A percentile compares a stretch with the other conserved stretches of the same genome.
Conservation (phyloP, 2,113 vertebrate species). For the Mionectes macconnelli region DNA sequence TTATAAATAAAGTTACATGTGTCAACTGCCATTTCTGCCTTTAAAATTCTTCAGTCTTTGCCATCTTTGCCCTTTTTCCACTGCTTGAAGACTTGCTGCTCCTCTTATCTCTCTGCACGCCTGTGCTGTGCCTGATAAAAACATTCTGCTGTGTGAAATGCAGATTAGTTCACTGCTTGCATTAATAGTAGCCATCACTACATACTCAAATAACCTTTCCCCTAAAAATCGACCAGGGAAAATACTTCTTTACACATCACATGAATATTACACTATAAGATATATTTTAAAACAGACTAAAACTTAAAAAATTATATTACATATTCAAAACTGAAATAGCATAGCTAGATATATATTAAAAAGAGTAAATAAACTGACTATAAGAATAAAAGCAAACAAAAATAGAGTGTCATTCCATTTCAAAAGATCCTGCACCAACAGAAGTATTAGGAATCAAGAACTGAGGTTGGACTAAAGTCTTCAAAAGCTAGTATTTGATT, state of each 20-base stretch:
- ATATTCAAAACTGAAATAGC: neutral
- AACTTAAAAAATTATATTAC: neutral
- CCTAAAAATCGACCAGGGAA: neutral
- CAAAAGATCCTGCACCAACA: neutral
- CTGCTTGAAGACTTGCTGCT: conserved; percentile 5
- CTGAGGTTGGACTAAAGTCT: neutral
- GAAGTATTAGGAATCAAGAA: neutral
- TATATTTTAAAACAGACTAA: neutral
- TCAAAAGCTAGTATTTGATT: neutral
- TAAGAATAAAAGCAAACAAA: neutral
- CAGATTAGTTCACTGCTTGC: conserved; percentile 10
- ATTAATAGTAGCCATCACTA: neutral
- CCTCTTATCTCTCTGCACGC: neutral
- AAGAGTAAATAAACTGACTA: neutral
- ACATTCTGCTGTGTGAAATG: conserved; percentile 10
- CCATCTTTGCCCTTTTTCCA: neutral
- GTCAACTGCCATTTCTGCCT: neutral
- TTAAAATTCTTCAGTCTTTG: conserved; percentile 15
- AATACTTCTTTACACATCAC: neutral
- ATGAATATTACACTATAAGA: neutral
- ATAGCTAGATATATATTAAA: neutral
- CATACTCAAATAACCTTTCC: neutral
- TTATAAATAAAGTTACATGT: neutral
- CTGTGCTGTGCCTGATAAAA: conserved; percentile 15
- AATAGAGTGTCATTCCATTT: neutral